Evolutionary conservation across 2,888 invertebrate genomes (phyloP).

Genomic region (Pristionchus entomophagus): DNA sequence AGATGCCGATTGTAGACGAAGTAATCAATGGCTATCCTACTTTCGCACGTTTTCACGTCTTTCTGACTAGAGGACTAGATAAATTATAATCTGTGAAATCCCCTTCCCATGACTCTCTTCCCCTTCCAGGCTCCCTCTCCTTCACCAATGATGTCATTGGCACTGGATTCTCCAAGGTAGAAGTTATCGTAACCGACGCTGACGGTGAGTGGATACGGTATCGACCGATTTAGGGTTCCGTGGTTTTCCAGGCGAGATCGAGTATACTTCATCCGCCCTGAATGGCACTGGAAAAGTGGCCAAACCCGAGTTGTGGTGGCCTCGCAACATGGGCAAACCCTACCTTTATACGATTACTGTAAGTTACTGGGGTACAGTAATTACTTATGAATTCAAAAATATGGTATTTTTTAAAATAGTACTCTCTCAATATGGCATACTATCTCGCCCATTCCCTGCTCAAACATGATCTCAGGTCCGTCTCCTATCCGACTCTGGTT

Average conservation of each 20-base stretch:
- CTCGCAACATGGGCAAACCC: slow-evolving; percentile 76
- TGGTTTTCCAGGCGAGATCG: neutral
- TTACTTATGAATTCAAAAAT: too few relatives aligned
- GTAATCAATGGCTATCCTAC: too few relatives aligned
- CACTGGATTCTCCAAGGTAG: neutral
- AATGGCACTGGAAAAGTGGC: slow-evolving; percentile 50
- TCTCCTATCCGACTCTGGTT: neutral
- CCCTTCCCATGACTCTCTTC: too few relatives aligned
- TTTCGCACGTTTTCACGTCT: too few relatives aligned
- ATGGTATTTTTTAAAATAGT: too few relatives aligned
- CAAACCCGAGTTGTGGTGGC: slow-evolving; percentile 78
- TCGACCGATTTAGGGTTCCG: neutral
- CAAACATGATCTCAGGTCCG: neutral
- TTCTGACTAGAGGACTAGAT: neutral
- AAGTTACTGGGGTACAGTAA: too few relatives aligned
- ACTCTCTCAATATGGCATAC: neutral
- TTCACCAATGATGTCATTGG: neutral
- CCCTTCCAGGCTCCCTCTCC: neutral
- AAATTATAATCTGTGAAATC: too few relatives aligned
- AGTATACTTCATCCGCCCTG: neutral
- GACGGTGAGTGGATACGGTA: slow-evolving; percentile 18
- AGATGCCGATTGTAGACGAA: too few relatives aligned
- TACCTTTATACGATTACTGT: slow-evolving; percentile 90
- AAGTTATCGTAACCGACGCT: slow-evolving; percentile 13
- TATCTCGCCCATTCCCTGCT: neutral